Evolutionary conservation across 2,888 invertebrate species (phyloP).

Genomic region (Tachina lurida): DNA sequence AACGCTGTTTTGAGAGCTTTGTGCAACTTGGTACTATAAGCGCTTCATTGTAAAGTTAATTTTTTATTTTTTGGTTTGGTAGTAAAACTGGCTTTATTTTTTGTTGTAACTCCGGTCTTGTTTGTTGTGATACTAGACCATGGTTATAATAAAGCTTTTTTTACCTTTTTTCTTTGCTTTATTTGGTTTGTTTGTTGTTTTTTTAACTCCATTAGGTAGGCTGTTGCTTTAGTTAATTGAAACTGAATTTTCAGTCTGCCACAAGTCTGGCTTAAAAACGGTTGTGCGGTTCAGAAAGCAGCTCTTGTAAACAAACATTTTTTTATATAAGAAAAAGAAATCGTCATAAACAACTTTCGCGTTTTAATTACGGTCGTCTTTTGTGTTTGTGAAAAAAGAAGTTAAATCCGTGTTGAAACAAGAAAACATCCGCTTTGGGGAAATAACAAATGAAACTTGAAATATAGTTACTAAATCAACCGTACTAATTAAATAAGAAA

Average conservation of each 20-base stretch:
- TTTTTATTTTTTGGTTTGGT: constrained; percentile 17
- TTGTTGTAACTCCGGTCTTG: constrained; percentile 63
- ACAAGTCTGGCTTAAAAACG: constrained; percentile 79
- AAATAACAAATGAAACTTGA: constrained; percentile 23
- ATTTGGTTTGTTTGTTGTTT: not conserved
- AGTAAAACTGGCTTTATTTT: constrained; percentile 61
- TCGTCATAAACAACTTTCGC: constrained; percentile 64
- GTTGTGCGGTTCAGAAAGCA: constrained; percentile 73
- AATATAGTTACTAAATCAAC: not conserved
- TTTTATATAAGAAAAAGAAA: constrained; percentile 55
- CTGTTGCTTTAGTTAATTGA: constrained; percentile 65
- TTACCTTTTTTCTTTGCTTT: constrained; percentile 36
- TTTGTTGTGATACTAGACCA: constrained; percentile 67
- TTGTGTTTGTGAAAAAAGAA: constrained; percentile 47
- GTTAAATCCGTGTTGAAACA: constrained; percentile 65
- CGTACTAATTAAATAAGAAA: constrained; percentile 9
- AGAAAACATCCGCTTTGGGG: constrained; percentile 55
- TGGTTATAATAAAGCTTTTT: constrained; percentile 61
- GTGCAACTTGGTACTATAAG: not conserved
- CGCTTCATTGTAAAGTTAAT: constrained; percentile 2
- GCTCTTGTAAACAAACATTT: constrained; percentile 8
- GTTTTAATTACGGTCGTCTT: constrained; percentile 59
- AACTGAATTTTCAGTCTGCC: constrained; percentile 78
- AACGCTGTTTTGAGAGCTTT: constrained; percentile 9
- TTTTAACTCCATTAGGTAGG: constrained; percentile 36